Percentiles rank a stretch among this genome's conserved stretches.
These are phyloP conservation scores for Conops quadrifasciatus DNA, from an alignment of 2,888 invertebrate genomes.

Conservation along the genomic window DNA sequence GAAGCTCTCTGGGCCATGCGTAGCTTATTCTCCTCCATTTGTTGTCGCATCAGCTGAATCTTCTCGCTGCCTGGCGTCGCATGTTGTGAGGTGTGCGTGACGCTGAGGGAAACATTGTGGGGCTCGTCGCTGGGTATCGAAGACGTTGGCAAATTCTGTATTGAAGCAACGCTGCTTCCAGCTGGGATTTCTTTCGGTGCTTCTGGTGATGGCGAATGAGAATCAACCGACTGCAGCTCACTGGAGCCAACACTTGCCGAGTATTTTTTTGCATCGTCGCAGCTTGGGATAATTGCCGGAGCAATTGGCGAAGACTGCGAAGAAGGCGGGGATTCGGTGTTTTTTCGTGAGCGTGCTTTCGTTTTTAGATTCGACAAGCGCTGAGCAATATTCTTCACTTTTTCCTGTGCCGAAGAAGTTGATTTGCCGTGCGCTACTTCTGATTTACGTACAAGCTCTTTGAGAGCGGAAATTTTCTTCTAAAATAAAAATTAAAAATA, in stretches of 20 bases:
- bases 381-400: conserved; percentile 58
- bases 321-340: background rate
- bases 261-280: too few relatives aligned
- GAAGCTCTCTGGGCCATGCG: conserved; percentile 68
- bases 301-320: background rate
- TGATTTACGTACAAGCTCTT: conserved; percentile 57
- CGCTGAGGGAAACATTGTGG: conserved; percentile 26
- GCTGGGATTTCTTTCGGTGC: background rate
- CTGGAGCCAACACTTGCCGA: too few relatives aligned
- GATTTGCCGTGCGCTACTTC: conserved; percentile 56
- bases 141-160: conserved; percentile 39
- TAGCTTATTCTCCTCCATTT: conserved; percentile 68
- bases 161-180: conserved; percentile 28
- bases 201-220: background rate
- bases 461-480: conserved; percentile 59
- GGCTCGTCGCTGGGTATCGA: conserved; percentile 26
- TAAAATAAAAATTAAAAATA: conserved; percentile 39
- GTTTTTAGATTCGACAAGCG: conserved; percentile 55
- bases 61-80: conserved; percentile 67
- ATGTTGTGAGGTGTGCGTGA: background rate
- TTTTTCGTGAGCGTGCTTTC: conserved; percentile 53
- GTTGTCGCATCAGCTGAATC: conserved; percentile 67
- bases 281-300: background rate
- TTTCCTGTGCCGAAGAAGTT: conserved; percentile 56
- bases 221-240: background rate